These are phyloP conservation scores for Nasonia oneida DNA, from an alignment of 2,888 invertebrate genomes.

Conservation along the genomic window DNA sequence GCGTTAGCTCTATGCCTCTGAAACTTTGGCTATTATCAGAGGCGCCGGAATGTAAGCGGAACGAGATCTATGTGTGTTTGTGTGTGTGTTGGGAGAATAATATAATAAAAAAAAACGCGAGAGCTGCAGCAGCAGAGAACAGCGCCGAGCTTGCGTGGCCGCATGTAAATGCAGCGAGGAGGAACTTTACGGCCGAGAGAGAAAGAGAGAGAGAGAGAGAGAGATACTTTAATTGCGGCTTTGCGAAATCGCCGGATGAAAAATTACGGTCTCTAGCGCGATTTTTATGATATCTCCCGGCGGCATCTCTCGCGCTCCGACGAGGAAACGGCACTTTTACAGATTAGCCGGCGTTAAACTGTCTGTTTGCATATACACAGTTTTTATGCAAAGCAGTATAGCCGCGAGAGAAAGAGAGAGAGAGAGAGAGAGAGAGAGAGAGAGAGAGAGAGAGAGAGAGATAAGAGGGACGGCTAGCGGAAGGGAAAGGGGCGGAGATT, in stretches of 20 bases:
- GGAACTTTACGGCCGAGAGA: background rate
- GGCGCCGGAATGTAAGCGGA: background rate
- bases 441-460: background rate
- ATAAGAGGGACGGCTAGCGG: no score
- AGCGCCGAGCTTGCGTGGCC: background rate
- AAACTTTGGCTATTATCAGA: slow-evolving; percentile 22
- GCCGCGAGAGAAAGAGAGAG: background rate
- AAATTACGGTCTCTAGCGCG: slow-evolving; percentile 8
- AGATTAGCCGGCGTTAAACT: slow-evolving; percentile 10
- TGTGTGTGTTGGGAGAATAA: background rate
- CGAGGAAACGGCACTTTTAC: background rate
- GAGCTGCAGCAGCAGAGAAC: no score
- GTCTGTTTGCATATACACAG: slow-evolving; percentile 11
- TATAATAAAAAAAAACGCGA: background rate
- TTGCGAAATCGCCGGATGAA: background rate
- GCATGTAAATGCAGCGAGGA: background rate
- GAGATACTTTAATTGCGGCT: slow-evolving; percentile 19
- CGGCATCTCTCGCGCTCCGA: background rate
- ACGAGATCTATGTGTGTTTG: background rate
- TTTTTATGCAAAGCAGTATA: background rate
- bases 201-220: background rate
- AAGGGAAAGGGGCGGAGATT: background rate
- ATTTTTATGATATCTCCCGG: slow-evolving; percentile 4
- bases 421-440: background rate
- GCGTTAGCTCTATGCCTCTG: background rate